Evolutionary conservation across 2,888 invertebrate species (phyloP).

Genomic region (Oegoconia quadripuncta): DNA sequence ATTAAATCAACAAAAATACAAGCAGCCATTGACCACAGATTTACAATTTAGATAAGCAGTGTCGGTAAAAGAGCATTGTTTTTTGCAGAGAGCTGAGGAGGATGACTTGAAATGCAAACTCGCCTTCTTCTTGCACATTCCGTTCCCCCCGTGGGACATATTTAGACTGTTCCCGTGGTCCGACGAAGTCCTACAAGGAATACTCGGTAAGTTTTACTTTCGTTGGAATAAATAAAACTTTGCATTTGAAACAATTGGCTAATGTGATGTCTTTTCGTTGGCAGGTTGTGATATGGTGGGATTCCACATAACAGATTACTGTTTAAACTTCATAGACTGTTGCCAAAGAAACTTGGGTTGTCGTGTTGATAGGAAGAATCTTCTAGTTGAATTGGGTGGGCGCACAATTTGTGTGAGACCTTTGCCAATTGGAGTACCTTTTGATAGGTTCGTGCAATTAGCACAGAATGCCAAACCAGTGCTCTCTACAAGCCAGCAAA

Average conservation of each 20-base stretch:
- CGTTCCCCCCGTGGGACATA: constrained; percentile 96
- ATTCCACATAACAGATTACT: constrained; percentile 94
- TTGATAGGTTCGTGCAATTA: constrained; percentile 89
- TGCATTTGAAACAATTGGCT: background rate
- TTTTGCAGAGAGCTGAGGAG: constrained; percentile 84
- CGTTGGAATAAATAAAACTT: background rate
- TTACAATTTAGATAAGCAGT: background rate
- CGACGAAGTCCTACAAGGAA: constrained; percentile 95
- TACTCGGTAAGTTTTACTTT: constrained; percentile 81
- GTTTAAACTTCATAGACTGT: constrained; percentile 94
- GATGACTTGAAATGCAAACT: constrained; percentile 87
- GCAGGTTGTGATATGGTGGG: constrained; percentile 94
- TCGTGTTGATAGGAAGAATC: constrained; percentile 91
- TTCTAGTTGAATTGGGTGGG: constrained; percentile 92
- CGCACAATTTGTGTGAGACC: constrained; percentile 91
- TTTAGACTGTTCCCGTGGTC: constrained; percentile 94
- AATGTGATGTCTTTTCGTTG: constrained; percentile 17
- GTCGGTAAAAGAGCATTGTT: constrained; percentile 13
- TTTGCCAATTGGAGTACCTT: constrained; percentile 93
- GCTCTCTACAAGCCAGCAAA: constrained; percentile 86
- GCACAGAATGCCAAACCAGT: constrained; percentile 85
- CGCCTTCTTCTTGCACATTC: constrained; percentile 96
- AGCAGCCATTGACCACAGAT: too few species aligned
- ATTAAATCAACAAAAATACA: too few species aligned
- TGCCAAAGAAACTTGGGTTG: constrained; percentile 92